Conservation (phyloP, 1,140 invertebrate genomes). For the Ceratina australensis region DNA sequence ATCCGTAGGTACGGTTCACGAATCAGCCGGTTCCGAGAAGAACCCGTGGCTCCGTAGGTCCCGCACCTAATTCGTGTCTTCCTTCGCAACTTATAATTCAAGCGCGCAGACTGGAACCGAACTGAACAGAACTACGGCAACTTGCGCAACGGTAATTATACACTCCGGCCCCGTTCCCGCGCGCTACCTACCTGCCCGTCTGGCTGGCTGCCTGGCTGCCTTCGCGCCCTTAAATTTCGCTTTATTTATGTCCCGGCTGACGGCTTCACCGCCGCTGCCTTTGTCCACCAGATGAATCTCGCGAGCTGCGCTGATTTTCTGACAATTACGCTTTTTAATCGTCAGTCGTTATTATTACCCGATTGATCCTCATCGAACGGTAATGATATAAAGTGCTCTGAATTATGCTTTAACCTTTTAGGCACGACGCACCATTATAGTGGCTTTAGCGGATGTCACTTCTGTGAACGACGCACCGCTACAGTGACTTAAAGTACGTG, state of each 20-base stretch:
- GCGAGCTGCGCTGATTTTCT: conserved; percentile 24
- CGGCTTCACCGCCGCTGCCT: conserved; percentile 69
- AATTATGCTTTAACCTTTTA: too few species aligned
- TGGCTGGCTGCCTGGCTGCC: conserved; percentile 60
- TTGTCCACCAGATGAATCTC: conserved; percentile 48
- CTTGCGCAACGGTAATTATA: conserved; percentile 79
- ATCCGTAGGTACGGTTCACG: conserved; percentile 46
- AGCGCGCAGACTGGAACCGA: conserved; percentile 79
- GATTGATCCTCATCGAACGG: too few species aligned
- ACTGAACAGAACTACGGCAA: conserved; percentile 76
- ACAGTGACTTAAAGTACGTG: too few species aligned
- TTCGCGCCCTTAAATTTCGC: conserved; percentile 77
- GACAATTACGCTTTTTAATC: background rate
- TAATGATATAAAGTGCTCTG: too few species aligned
- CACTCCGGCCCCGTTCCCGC: conserved; percentile 70
- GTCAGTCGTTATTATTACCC: background rate
- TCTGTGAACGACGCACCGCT: too few species aligned
- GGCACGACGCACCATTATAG: too few species aligned
- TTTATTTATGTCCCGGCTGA: conserved; percentile 77
- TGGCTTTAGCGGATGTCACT: too few species aligned
- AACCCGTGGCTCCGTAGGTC: conserved; percentile 20
- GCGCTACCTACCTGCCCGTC: conserved; percentile 64
- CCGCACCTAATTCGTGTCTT: conserved; percentile 78
- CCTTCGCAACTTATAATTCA: conserved; percentile 80
- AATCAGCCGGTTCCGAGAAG: conserved; percentile 3